These are phyloP conservation scores for Clavelina lepadiformis DNA, from an alignment of 23 tunicate species.

Conservation along the genomic window DNA sequence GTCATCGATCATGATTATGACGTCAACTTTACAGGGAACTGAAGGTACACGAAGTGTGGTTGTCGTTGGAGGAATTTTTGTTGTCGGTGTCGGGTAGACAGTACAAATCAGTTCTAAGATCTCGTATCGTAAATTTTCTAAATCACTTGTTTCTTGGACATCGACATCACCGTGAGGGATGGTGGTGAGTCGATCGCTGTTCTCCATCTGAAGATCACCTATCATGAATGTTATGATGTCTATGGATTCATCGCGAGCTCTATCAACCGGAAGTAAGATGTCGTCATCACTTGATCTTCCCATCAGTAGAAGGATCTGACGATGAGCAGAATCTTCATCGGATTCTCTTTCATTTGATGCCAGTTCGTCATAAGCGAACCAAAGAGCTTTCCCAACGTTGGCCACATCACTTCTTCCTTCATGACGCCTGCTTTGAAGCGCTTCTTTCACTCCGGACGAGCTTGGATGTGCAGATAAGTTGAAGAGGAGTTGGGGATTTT, in stretches of 20 bases:
- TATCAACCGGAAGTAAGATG: conserved; percentile 11
- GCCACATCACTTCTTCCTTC: conserved; percentile 7
- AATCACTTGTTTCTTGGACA: conserved; percentile 4
- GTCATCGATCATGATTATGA: conserved; percentile 46
- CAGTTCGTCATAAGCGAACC: conserved; percentile 5
- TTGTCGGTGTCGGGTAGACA: conserved; percentile 3
- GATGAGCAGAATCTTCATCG: background rate
- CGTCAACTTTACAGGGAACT: conserved; percentile 47
- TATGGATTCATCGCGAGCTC: conserved; percentile 6
- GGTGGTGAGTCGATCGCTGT: conserved; percentile 26
- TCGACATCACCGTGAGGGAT: conserved; percentile 25
- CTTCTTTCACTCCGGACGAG: background rate
- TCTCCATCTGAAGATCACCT: conserved; percentile 15
- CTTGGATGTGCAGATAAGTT: background rate
- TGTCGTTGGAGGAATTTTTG: conserved; percentile 4
- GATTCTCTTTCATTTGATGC: background rate
- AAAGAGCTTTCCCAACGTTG: conserved; percentile 53
- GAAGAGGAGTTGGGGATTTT: conserved; percentile 17
- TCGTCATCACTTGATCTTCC: conserved; percentile 39
- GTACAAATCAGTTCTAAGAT: conserved; percentile 51
- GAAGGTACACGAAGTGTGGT: conserved; percentile 2
- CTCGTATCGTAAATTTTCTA: conserved; percentile 37
- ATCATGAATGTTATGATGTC: conserved; percentile 41
- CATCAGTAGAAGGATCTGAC: conserved; percentile 25
- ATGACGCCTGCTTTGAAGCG: conserved; percentile 9